A percentile compares a stretch with the other conserved stretches of the same genome.
Evolutionary conservation across 2,888 invertebrate species (phyloP).

Genomic region (Napeogenes sylphis): DNA sequence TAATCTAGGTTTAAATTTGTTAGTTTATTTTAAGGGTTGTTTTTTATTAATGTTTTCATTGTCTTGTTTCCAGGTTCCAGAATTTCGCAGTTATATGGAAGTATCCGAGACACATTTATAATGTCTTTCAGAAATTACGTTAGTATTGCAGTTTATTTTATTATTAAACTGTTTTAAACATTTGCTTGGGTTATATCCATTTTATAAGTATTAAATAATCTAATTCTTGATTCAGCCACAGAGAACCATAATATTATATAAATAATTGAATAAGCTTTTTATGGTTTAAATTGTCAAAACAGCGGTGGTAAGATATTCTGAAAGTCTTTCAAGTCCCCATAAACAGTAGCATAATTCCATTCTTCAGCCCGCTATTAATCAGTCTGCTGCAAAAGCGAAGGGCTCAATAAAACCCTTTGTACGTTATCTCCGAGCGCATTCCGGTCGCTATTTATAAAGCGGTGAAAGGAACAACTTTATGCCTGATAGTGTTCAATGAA

Average conservation of each 20-base stretch:
- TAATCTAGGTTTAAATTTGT: no score
- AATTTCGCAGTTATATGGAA: conserved; percentile 45
- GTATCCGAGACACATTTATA: conserved; percentile 44
- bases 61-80: conserved; percentile 19
- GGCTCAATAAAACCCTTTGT: conserved; percentile 53
- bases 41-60: not conserved
- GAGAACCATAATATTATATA: no score
- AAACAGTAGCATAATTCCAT: conserved; percentile 33
- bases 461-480: conserved; percentile 55
- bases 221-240: no score
- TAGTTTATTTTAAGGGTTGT: no score
- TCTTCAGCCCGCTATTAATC: conserved; percentile 46
- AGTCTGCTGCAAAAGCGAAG: conserved; percentile 46
- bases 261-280: no score
- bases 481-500: conserved; percentile 55
- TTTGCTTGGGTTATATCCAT: no score
- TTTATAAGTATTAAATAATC: not conserved
- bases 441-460: conserved; percentile 64
- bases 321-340: conserved; percentile 10
- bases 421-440: conserved; percentile 54
- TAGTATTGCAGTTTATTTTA: conserved; percentile 39
- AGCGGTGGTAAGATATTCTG: not conserved
- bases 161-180: not conserved
- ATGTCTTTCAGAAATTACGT: conserved; percentile 73
- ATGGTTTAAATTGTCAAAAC: not conserved